A percentile compares a stretch with the other conserved stretches of the same genome.
These are phyloP conservation scores for Anoplophora glabripennis DNA, from an alignment of 1,140 invertebrate genomes.

Conservation along the genomic window DNA sequence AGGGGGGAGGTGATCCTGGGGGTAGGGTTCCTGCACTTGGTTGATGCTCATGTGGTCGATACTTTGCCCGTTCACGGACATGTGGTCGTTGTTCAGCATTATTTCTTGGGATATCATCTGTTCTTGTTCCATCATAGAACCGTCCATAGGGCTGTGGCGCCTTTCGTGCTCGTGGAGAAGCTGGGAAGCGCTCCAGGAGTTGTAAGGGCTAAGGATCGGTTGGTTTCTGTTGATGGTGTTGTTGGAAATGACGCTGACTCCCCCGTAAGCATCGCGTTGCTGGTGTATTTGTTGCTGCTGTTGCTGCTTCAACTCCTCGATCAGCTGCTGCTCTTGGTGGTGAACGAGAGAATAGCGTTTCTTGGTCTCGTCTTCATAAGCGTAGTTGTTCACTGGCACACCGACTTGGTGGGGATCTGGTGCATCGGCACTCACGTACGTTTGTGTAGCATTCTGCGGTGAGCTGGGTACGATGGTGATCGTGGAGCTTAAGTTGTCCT, in stretches of 20 bases:
- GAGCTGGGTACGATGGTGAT: constrained; percentile 48
- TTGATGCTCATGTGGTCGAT: constrained; percentile 38
- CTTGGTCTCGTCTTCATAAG: constrained; percentile 50
- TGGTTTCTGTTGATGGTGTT: constrained; percentile 48
- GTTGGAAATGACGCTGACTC: constrained; percentile 48
- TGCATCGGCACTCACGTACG: constrained; percentile 34
- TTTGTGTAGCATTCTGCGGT: constrained; percentile 37
- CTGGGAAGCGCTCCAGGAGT: constrained; percentile 60
- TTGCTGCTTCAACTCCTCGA: constrained; percentile 49
- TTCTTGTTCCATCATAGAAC: constrained; percentile 42
- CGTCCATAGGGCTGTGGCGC: constrained; percentile 51
- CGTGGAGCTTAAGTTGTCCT: constrained; percentile 43
- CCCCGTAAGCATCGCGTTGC: constrained; percentile 41
- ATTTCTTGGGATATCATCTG: constrained; percentile 36
- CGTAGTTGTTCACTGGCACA: constrained; percentile 45
- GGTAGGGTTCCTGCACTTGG: constrained; percentile 44
- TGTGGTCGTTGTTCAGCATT: constrained; percentile 38
- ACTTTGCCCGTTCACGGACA: constrained; percentile 44
- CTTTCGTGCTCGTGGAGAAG: constrained; percentile 60
- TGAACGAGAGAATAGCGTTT: constrained; percentile 53
- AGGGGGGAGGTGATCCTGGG: constrained; percentile 38
- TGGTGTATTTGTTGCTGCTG: constrained; percentile 34
- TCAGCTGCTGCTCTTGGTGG: constrained; percentile 48
- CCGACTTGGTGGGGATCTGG: constrained; percentile 48
- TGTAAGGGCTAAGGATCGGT: constrained; percentile 53